Evolutionary conservation across 2,888 invertebrate species (phyloP).

Genomic region (Alloscopus bannaensis): DNA sequence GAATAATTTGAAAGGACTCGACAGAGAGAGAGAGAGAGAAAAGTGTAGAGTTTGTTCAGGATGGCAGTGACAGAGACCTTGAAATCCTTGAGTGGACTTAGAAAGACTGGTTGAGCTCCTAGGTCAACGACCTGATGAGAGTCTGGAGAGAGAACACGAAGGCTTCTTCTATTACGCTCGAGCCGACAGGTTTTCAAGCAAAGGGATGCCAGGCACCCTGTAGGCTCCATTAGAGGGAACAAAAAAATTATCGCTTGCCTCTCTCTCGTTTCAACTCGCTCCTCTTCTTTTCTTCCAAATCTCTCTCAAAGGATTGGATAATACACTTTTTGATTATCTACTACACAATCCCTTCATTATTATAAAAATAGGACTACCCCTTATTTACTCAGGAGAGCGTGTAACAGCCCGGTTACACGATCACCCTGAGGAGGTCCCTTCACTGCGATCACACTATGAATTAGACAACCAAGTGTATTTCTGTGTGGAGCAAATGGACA

Average conservation of each 20-base stretch:
- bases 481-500: neutral
- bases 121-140: constrained; percentile 59
- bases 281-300: neutral
- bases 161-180: constrained; percentile 56
- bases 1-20: neutral
- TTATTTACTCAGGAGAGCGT: constrained; percentile 14
- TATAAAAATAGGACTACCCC: constrained; percentile 25
- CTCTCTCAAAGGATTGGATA: constrained; percentile 1
- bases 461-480: no score
- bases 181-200: constrained; percentile 30
- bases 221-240: constrained; percentile 31
- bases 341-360: constrained; percentile 3
- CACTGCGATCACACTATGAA: no score
- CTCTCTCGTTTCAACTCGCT: neutral
- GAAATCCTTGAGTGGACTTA: constrained; percentile 60
- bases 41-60: no score
- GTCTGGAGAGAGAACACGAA: constrained; percentile 41
- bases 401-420: neutral
- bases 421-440: constrained; percentile 30
- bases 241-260: constrained; percentile 26
- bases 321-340: constrained; percentile 14
- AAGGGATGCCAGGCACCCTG: constrained; percentile 43
- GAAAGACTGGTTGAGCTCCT: constrained; percentile 39
- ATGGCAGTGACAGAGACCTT: constrained; percentile 54
- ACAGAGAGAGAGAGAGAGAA: no score